Evolutionary conservation across 1,140 invertebrate species (phyloP), one percentile per base, ranked within the genome.

Genomic region (Diachasma alloeum): DNA sequence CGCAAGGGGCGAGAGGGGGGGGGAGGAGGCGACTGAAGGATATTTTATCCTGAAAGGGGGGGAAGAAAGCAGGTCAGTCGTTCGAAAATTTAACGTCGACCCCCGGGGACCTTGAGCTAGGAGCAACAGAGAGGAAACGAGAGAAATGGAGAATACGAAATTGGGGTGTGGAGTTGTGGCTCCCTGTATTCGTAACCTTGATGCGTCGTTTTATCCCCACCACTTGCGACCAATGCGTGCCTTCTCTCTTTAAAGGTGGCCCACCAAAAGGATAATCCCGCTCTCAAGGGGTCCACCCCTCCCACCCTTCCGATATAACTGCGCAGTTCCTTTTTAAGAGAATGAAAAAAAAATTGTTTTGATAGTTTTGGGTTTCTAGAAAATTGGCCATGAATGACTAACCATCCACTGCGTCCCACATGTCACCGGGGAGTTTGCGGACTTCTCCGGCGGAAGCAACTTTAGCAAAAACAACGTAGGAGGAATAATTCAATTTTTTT

Each of bases 291-390:
- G 19, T 4, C 6, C 4, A 1, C 59, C 24, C 11, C 78, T 83
- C 78, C 22, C 42, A 4, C 59, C 59, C 11, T 77, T 83, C 78
- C 9, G 8, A 22, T 24, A n/a, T 46, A 11, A 44, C 69, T 72
- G 44, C 44, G 42, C 42, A 53, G 39, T 36, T n/a, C 48, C 39
- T 42, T 2, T 31, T 13, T 36, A n/a, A 83, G 83, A 81, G 83
- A 84, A 80, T 85, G 82, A 82, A 36, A 48, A 87, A 88, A 87
- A 87, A 88, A 82, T 84, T 88, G 87, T 88, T 88, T 87, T 86
- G 85, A 87, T 88, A 85, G 85, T 84, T 87, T 87, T 84, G 81
- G 85, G 85, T 88, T 89, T 88, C 86, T 86, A 86, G 85, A 81
- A 86, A 83, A 81, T 81, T 82, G 80, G 77, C 81, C 82, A 84